A percentile compares a stretch with the other conserved stretches of the same genome.
Conservation (phyloP, 1,140 invertebrate genomes). For the Linepithema humile region DNA sequence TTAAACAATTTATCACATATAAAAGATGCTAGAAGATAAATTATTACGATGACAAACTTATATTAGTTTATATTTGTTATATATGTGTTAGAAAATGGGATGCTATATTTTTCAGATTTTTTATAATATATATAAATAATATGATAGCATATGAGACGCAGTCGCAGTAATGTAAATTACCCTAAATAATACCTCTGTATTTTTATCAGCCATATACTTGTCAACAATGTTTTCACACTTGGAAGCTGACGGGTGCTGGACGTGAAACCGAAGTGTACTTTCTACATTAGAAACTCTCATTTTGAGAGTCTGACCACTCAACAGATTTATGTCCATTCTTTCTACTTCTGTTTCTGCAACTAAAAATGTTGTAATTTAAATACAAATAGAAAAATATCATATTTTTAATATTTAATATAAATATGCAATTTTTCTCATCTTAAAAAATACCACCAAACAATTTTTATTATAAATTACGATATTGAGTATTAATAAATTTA, state of each 20-base stretch:
- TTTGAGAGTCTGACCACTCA: conserved; percentile 79
- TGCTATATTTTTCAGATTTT: neutral
- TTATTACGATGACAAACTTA: neutral
- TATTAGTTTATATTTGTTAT: neutral
- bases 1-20: too few species aligned
- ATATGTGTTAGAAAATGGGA: conserved; percentile 9
- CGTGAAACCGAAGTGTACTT: conserved; percentile 77
- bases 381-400: neutral
- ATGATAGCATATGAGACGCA: neutral
- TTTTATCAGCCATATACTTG: conserved; percentile 72
- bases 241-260: conserved; percentile 79
- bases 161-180: neutral
- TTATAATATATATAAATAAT: neutral
- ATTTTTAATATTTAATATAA: neutral
- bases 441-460: too few species aligned
- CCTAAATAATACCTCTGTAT: conserved; percentile 73
- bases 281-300: conserved; percentile 78
- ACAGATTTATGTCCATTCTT: conserved; percentile 77
- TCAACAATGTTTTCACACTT: conserved; percentile 71
- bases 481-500: conserved; percentile 3
- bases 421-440: too few species aligned
- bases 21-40: neutral
- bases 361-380: conserved; percentile 14
- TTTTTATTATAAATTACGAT: conserved; percentile 1
- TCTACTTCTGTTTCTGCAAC: conserved; percentile 44